Evolutionary conservation across 2,797 vertebrate species (phyloP).

Genomic region (Pyrocephalus nanus): DNA sequence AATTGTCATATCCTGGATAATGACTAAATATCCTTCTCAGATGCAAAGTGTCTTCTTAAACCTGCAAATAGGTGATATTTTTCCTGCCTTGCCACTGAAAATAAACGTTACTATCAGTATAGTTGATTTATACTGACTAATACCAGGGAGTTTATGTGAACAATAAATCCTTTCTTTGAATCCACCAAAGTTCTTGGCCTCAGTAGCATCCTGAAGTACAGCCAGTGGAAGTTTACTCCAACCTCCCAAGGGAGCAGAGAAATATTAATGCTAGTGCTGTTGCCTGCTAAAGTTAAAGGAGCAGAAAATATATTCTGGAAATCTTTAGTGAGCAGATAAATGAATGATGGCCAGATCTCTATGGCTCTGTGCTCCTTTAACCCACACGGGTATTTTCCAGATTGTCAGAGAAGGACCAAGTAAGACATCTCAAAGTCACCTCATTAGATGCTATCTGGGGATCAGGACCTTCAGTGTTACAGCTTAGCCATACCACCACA

Average conservation of each 20-base stretch:
- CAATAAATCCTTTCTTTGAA: background rate
- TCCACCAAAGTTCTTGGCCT: background rate
- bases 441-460: background rate
- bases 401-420: background rate
- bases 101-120: background rate
- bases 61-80: background rate
- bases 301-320: background rate
- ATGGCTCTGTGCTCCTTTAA: background rate
- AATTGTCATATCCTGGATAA: background rate
- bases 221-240: background rate
- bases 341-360: background rate
- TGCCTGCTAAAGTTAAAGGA: background rate
- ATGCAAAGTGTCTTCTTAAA: background rate
- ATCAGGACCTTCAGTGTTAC: background rate
- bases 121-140: constrained; percentile 12
- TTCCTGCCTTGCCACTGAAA: background rate
- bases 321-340: background rate
- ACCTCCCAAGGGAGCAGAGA: background rate
- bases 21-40: background rate
- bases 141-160: background rate
- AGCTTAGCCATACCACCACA: background rate
- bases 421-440: background rate
- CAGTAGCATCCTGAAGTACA: background rate
- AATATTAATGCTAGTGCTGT: background rate
- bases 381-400: background rate